Evolutionary conservation across 2,113 vertebrate species (phyloP).

Genomic region (Tupaia chinensis): DNA sequence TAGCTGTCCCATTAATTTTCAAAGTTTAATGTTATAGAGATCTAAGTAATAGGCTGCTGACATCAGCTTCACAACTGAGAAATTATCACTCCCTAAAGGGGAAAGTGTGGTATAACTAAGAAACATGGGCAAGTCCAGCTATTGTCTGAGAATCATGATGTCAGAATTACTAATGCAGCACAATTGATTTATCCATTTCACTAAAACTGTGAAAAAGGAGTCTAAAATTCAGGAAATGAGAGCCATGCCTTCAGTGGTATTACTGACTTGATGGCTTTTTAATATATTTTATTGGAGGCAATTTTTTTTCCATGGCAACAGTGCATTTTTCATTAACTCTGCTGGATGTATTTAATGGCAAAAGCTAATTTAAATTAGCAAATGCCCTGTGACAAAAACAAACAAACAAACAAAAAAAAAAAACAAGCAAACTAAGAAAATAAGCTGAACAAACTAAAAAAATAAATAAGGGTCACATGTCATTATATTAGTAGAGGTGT

Average conservation of each 20-base stretch:
- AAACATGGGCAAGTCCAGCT: constrained; percentile 79
- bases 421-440: too few species aligned
- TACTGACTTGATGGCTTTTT: constrained; percentile 64
- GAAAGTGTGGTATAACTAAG: constrained; percentile 79
- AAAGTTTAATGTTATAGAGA: constrained; percentile 79
- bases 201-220: constrained; percentile 79
- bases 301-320: not conserved
- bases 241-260: constrained; percentile 57
- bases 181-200: constrained; percentile 75
- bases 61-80: constrained; percentile 82
- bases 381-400: too few species aligned
- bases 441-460: not conserved
- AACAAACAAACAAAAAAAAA: too few species aligned
- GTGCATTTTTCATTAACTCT: constrained; percentile 17
- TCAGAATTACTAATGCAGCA: constrained; percentile 73
- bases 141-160: constrained; percentile 78
- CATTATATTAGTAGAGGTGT: not conserved
- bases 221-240: constrained; percentile 75
- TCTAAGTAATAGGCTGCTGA: constrained; percentile 81
- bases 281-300: not conserved
- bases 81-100: constrained; percentile 71
- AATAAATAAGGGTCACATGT: not conserved
- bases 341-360: not conserved
- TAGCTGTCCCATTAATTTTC: constrained; percentile 85
- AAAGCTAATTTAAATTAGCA: not conserved